phyloP scores from a whole-genome alignment of 2,888 invertebrate species.

The Carterocephalus palaemon region DNA sequence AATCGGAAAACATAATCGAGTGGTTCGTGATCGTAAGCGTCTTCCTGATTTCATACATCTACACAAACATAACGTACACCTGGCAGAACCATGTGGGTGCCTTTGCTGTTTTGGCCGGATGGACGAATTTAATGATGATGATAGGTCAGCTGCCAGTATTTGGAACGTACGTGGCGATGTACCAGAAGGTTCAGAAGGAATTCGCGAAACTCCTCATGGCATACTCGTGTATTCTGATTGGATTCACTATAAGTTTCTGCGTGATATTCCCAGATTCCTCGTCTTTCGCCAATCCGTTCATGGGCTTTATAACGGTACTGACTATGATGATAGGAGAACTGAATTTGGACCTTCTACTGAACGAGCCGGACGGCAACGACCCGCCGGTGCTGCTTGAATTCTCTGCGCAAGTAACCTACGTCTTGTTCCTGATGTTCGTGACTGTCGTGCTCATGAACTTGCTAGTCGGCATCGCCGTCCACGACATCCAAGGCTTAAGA shows the following conservation, averaged over 20 bases:
- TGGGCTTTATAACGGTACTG: conserved; percentile 89
- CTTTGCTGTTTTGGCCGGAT: conserved; percentile 90
- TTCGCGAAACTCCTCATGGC: conserved; percentile 92
- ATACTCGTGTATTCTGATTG: conserved; percentile 90
- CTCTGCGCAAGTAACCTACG: conserved; percentile 89
- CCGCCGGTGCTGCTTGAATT: conserved; percentile 87
- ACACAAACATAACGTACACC: conserved; percentile 84
- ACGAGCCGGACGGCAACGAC: conserved; percentile 87
- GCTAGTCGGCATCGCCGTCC: conserved; percentile 91
- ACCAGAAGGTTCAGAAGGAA: conserved; percentile 91
- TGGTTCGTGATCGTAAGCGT: conserved; percentile 93
- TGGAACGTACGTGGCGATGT: conserved; percentile 94
- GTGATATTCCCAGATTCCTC: conserved; percentile 91
- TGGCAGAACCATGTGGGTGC: conserved; percentile 94
- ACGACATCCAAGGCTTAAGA: conserved; percentile 90
- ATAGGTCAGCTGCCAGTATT: conserved; percentile 92
- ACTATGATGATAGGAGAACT: conserved; percentile 95
- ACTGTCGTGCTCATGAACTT: conserved; percentile 92
- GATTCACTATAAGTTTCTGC: conserved; percentile 92
- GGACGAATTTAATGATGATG: conserved; percentile 95
- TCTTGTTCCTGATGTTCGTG: conserved; percentile 88
- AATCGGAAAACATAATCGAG: conserved; percentile 91
- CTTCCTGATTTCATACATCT: conserved; percentile 89
- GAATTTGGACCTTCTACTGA: conserved; percentile 86
- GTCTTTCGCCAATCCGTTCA: conserved; percentile 90